These are phyloP conservation scores for Drosophila sulfurigaster DNA, from an alignment of 1,140 invertebrate genomes.

Conservation along the genomic window DNA sequence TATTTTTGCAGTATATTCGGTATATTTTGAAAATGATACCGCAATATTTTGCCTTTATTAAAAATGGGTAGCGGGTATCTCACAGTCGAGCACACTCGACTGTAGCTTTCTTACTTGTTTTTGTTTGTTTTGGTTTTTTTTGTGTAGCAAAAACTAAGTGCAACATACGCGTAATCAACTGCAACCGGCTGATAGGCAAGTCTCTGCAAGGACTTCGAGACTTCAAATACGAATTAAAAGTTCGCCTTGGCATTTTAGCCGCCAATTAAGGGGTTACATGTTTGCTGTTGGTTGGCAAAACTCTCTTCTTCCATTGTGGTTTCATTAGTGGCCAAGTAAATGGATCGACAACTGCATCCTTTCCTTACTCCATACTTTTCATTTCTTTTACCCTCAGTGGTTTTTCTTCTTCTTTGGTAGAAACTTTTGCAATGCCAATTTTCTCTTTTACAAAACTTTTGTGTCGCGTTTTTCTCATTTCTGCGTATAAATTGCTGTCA, in stretches of 20 bases:
- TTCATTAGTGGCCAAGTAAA: conserved; percentile 74
- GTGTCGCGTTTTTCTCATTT: conserved; percentile 52
- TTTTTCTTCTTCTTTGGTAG: conserved; percentile 52
- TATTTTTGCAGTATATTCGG: too few relatives aligned
- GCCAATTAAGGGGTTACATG: conserved; percentile 46
- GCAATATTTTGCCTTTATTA: too few relatives aligned
- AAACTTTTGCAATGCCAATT: conserved; percentile 72
- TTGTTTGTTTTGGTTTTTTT: neutral
- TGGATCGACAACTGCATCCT: conserved; percentile 50
- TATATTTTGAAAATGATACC: too few relatives aligned
- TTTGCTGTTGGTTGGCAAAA: conserved; percentile 31
- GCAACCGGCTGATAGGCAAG: neutral
- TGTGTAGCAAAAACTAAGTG: neutral
- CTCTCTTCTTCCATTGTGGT: conserved; percentile 64
- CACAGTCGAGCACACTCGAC: too few relatives aligned
- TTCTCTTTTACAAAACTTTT: conserved; percentile 60
- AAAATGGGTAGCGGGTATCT: too few relatives aligned
- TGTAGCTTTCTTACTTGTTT: too few relatives aligned
- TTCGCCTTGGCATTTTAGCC: conserved; percentile 23
- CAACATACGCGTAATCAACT: neutral
- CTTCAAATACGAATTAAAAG: conserved; percentile 23
- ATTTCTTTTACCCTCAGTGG: conserved; percentile 41
- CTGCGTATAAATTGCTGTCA: conserved; percentile 79
- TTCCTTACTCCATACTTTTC: neutral
- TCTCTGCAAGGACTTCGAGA: neutral